phyloP scores from a whole-genome alignment of 2,888 invertebrate species.

The Synanthedon formicaeformis region DNA sequence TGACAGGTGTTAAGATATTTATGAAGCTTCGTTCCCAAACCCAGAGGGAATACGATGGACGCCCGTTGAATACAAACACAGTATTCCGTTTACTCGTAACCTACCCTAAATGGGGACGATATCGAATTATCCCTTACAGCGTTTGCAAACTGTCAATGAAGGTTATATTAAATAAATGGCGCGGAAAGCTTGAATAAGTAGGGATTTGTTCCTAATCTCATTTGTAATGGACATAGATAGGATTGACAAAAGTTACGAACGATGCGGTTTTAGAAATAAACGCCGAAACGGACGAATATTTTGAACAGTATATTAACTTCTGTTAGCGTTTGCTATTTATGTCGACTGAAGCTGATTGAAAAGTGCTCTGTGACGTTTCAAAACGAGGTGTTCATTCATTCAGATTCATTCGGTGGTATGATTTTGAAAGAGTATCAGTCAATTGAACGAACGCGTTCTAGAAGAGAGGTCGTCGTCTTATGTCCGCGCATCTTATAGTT shows the following conservation, averaged over 20 bases:
- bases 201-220: constrained; percentile 6
- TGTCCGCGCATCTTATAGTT: too few species aligned
- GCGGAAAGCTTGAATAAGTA: constrained; percentile 3
- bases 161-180: constrained; percentile 13
- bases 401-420: too few species aligned
- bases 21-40: background rate
- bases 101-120: constrained; percentile 12
- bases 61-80: constrained; percentile 14
- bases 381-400: too few species aligned
- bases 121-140: constrained; percentile 15
- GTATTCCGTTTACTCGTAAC: constrained; percentile 11
- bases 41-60: constrained; percentile 4
- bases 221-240: constrained; percentile 1
- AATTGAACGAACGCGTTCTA: too few species aligned
- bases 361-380: too few species aligned
- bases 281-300: too few species aligned
- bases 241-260: background rate
- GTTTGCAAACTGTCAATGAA: constrained; percentile 14
- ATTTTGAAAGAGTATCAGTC: too few species aligned
- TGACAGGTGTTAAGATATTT: background rate
- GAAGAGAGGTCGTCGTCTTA: too few species aligned
- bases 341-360: too few species aligned
- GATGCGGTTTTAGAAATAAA: background rate
- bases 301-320: too few species aligned
- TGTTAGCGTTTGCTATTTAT: too few species aligned